Evolutionary conservation across 2,113 vertebrate genomes (phyloP).

Genomic region (Mixornis gularis): DNA sequence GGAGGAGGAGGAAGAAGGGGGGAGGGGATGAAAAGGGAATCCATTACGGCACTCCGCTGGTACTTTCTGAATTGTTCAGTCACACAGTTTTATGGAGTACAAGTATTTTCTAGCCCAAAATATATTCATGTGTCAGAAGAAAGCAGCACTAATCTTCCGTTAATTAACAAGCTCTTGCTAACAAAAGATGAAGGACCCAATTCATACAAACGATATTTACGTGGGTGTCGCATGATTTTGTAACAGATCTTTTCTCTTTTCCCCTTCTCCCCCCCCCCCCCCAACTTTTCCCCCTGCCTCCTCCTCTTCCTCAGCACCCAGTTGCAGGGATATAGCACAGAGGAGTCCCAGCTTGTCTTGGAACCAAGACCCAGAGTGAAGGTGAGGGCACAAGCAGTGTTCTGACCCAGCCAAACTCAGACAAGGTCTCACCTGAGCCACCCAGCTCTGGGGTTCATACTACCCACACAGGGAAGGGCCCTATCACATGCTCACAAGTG

Average conservation of each 20-base stretch:
- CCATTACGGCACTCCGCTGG: conserved; percentile 2
- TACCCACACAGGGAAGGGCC: background rate
- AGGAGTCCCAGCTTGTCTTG: background rate
- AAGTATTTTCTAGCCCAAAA: conserved; percentile 67
- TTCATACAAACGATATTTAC: conserved; percentile 67
- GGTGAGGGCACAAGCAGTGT: background rate
- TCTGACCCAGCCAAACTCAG: background rate
- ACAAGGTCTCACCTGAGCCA: background rate
- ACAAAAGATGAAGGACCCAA: conserved; percentile 72
- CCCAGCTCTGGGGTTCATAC: background rate
- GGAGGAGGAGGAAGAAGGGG: conserved; percentile 3
- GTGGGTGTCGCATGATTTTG: conserved; percentile 17
- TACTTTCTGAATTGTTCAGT: conserved; percentile 50
- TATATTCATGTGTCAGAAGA: conserved; percentile 64
- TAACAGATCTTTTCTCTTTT: conserved; percentile 7
- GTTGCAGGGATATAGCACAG: background rate
- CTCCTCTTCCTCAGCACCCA: background rate
- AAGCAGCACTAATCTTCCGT: conserved; percentile 66
- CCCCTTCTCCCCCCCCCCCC: background rate
- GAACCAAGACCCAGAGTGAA: background rate
- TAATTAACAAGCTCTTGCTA: conserved; percentile 74
- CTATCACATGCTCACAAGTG: background rate
- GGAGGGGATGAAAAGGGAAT: conserved; percentile 29
- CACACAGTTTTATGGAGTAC: conserved; percentile 58
- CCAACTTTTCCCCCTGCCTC: background rate